Base-by-base conservation (phyloP, 2,888 invertebrate species). In the Callimorpha dominula region DNA sequence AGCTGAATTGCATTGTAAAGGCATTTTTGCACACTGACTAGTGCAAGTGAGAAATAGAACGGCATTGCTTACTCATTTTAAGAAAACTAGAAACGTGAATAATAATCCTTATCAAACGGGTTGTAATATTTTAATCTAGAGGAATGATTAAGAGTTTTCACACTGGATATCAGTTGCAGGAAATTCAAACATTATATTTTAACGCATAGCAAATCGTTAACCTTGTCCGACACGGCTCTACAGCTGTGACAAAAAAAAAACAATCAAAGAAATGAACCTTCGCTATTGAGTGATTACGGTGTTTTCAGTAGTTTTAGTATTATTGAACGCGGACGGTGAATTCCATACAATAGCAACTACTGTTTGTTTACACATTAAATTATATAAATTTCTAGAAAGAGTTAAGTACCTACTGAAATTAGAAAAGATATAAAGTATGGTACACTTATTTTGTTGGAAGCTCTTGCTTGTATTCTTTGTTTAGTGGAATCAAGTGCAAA, bases 221-320 rank as follows among this genome's bases (percentile, higher is more conserved):
- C 92, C 92, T 91, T 90, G 91, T 83, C 79, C 67, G 85, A 81
- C 78, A 87, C 89, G 88, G 80, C 67, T 76, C 78, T 78, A 72
- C 66, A 65, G 66, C 66, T 68, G 63, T 74, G 77, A 76, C 60
- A 71, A 71, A 79, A 81, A 88, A 88, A 88, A 86, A 86, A 81
- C 83, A 81, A 86, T 85, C 85, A 85, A 91, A 90, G 88, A 88
- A 89, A 85, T 79, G 63, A 89, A 89, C 91, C 91, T 91, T 91
- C 91, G 89, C 89, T 78, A 85, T 63, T 78, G 82, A 88, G 69
- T 88, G 86, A 80, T 81, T 86, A 76, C 68, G 46, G 81, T 67
- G 54, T 64, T 50, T 54, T 57, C 43, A 64, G 31, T 43, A 42
- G 15, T 50, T 62, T 7, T 9, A 49, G 42, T 64, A 43, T 52